Conservation (phyloP, 2,113 vertebrate species). For the Cettia cetti region DNA sequence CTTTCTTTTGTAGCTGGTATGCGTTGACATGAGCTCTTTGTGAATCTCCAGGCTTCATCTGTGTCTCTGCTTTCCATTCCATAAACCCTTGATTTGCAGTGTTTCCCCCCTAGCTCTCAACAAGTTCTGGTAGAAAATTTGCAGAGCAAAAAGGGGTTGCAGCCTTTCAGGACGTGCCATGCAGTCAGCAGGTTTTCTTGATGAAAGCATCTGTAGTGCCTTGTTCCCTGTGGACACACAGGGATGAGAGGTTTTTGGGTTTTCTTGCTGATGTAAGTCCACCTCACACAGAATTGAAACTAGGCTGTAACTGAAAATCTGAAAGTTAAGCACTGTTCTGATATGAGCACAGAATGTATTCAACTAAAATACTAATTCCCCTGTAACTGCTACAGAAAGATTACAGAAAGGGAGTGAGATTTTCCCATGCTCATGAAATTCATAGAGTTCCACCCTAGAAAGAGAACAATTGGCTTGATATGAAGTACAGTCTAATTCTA, state of each 20-base stretch:
- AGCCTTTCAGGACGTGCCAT: accelerated
- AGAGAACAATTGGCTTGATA: neutral
- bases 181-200: neutral
- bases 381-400: neutral
- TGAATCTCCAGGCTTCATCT: neutral
- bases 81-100: neutral
- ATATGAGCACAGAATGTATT: neutral
- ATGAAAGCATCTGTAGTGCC: neutral
- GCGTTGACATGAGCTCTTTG: neutral
- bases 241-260: neutral
- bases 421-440: neutral
- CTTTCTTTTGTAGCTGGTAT: neutral
- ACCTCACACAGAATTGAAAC: neutral
- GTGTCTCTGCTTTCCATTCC: neutral
- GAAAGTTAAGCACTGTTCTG: neutral
- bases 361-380: neutral
- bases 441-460: neutral
- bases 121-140: neutral
- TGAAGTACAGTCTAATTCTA: neutral
- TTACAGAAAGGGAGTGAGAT: neutral
- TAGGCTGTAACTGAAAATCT: neutral
- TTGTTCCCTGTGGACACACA: too few relatives aligned
- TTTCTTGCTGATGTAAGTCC: neutral
- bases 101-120: neutral
- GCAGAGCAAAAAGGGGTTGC: neutral